Evolutionary conservation across 2,797 vertebrate genomes (phyloP), one percentile per base, ranked within the genome.

Genomic region (Denticeps clupeoides): DNA sequence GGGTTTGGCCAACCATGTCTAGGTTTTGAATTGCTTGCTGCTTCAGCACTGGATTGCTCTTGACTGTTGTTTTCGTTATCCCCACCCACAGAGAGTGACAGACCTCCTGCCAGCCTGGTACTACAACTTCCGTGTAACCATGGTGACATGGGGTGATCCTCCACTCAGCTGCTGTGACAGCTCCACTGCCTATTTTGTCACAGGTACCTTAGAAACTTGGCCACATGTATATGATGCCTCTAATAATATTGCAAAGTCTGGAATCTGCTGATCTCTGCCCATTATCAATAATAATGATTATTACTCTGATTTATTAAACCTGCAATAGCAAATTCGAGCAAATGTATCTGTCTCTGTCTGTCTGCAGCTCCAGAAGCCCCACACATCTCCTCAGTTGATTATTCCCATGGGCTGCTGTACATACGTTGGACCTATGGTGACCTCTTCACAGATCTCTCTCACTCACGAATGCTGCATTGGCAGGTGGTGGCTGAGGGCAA

Each of bases 401-500:
- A 94, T 55, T 81, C 84, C 28, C 86, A 89, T 5, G 88, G 86
- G 4, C 66, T 89, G 3, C 57, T 97, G 40, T 88, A 83, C 0
- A 46, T 97, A 33, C 85, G 82, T 32, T 98, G 93, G 94, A 87
- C 72, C 1, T 97, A 98, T 1, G 89, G 91, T 0, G 89, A 89
- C 48, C 80, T 86, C 56, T 83, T 82, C 25, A 82, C 88, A 1
- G 89, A 93, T 62, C 81, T 95, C 25, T 90, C 91, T 0, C 91
- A 98, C 70, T 96, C 92, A 44, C 81, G 89, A 49, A 87, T 98
- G 85, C 69, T 93, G 7, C 90, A 97, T 63, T 98, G 94, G 93
- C 87, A 90, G 84, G 82, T 98, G 2, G 63, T 84, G 8, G 93
- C 90, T 0, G 82, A 93, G 23, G 90, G 90, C 24, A 89, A 70